Percentiles rank a stretch among this genome's conserved stretches.
phyloP scores from a whole-genome alignment of 2,113 vertebrate genomes.

The Anser brachyrhynchus region DNA sequence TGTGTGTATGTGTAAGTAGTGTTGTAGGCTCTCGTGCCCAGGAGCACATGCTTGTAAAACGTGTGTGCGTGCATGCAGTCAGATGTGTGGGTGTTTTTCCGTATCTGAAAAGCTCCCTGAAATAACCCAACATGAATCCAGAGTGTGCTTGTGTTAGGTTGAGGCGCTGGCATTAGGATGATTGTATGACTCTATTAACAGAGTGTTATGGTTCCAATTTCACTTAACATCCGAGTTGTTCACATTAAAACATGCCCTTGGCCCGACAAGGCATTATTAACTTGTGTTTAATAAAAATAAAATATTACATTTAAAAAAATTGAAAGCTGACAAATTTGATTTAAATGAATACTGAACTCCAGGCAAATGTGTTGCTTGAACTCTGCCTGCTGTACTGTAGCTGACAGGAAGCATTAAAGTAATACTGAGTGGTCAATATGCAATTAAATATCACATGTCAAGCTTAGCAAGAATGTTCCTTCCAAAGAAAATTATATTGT shows the following conservation, averaged over 20 bases:
- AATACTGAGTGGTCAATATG: conserved; percentile 70
- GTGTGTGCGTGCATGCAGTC: not conserved
- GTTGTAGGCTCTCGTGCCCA: not conserved
- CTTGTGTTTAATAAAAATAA: conserved; percentile 73
- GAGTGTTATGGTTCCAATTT: conserved; percentile 27
- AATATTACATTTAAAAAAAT: conserved; percentile 64
- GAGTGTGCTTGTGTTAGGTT: not conserved
- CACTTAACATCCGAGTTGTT: conserved; percentile 55
- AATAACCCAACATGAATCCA: conserved; percentile 19
- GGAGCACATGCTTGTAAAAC: not conserved
- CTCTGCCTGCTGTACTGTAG: conserved; percentile 63
- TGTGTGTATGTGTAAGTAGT: rapidly evolving
- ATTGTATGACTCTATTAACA: conserved; percentile 47
- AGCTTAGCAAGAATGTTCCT: conserved; percentile 49
- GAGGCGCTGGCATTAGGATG: conserved; percentile 34
- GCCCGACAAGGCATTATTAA: conserved; percentile 73
- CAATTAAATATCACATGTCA: conserved; percentile 66
- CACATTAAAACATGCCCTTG: conserved; percentile 63
- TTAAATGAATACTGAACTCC: conserved; percentile 72
- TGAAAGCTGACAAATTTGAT: conserved; percentile 75
- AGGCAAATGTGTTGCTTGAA: conserved; percentile 72
- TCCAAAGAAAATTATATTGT: conserved; percentile 74
- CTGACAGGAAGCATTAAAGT: conserved; percentile 71
- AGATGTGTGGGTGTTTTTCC: not conserved
- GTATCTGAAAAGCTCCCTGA: not conserved